phyloP scores from a whole-genome alignment of 2,113 vertebrate genomes.

The Semnornis frantzii region DNA sequence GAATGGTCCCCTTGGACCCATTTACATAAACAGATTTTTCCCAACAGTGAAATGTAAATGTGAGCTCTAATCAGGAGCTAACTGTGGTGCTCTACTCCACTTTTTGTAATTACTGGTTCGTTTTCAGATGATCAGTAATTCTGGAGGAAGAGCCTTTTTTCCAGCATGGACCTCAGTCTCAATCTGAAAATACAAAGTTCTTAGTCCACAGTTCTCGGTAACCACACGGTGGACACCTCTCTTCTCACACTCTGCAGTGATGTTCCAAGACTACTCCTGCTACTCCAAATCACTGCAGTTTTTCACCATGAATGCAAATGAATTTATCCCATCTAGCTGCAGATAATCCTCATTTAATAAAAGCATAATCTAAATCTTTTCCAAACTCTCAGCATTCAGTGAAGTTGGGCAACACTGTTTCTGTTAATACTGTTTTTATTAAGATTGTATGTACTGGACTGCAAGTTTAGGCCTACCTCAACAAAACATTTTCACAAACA shows the following conservation, averaged over 20 bases:
- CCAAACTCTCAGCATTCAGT: not conserved
- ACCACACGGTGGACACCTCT: not conserved
- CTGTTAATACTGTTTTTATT: not conserved
- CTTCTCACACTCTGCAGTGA: not conserved
- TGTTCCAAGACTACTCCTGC: not conserved
- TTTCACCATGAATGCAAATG: not conserved
- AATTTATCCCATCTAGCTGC: not conserved
- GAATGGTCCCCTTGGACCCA: not conserved
- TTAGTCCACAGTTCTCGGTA: not conserved
- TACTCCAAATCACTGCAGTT: not conserved
- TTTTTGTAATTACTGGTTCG: not conserved
- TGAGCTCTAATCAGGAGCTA: not conserved
- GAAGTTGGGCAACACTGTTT: not conserved
- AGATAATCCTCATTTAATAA: not conserved
- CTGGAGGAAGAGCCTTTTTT: not conserved
- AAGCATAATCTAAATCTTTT: not conserved
- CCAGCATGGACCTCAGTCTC: not conserved
- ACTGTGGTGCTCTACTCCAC: not conserved
- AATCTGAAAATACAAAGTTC: not conserved
- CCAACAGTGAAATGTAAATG: not conserved
- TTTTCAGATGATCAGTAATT: not conserved
- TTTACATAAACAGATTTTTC: not conserved
- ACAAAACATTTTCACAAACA: not conserved
- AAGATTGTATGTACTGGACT: not conserved
- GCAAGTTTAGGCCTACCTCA: not conserved